Percentiles rank a stretch among this genome's conserved stretches.
Conservation (phyloP, 2,888 invertebrate genomes). For the Eristalinus aeneus region DNA sequence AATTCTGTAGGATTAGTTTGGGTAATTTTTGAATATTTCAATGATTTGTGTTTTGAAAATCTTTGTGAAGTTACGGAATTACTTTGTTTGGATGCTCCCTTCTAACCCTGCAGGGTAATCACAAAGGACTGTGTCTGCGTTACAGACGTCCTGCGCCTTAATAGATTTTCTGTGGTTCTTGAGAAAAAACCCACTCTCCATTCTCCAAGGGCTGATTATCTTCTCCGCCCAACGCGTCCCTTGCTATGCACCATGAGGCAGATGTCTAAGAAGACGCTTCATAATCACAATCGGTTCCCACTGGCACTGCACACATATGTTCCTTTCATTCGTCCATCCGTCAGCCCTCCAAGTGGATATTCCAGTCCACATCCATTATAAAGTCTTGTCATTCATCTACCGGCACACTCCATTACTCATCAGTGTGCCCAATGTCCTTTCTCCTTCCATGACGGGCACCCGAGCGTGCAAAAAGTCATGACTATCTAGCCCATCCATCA, state of each 20-base stretch:
- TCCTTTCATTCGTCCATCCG: neutral
- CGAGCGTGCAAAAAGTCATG: slow-evolving; percentile 3
- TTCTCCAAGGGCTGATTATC: too few relatives aligned
- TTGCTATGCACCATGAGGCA: neutral
- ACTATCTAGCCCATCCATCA: slow-evolving; percentile 38
- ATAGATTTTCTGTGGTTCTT: neutral
- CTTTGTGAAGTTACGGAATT: neutral
- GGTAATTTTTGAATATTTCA: neutral
- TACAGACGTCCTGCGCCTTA: too few relatives aligned
- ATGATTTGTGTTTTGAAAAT: neutral
- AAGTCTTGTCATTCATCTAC: slow-evolving; percentile 22
- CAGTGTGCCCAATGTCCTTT: slow-evolving; percentile 30
- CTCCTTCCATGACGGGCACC: neutral
- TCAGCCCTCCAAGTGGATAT: neutral
- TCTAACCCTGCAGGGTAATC: neutral
- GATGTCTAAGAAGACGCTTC: neutral
- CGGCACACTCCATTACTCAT: slow-evolving; percentile 45
- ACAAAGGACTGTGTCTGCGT: too few relatives aligned
- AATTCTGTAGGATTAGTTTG: neutral
- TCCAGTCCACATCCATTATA: neutral
- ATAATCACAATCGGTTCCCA: neutral
- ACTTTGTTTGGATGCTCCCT: neutral
- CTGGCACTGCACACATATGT: neutral
- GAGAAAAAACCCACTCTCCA: neutral
- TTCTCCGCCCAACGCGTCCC: too few relatives aligned